These are phyloP conservation scores for Antheraea yamamai DNA, from an alignment of 2,888 invertebrate species.

Conservation along the genomic window DNA sequence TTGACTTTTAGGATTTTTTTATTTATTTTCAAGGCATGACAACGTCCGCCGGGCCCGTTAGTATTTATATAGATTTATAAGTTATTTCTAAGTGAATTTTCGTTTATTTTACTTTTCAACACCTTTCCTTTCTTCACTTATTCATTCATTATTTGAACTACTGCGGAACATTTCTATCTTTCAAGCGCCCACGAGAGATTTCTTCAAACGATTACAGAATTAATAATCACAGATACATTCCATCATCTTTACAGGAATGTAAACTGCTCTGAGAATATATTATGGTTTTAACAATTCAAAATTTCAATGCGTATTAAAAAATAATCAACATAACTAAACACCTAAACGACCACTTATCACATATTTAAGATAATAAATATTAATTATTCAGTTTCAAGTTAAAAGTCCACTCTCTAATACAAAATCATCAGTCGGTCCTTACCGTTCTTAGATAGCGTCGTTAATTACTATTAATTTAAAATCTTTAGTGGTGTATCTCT, in stretches of 20 bases:
- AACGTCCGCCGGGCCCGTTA: too few relatives aligned
- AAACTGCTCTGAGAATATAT: background rate
- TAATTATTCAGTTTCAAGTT: background rate
- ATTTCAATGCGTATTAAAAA: background rate
- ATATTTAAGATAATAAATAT: background rate
- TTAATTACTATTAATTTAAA: conserved; percentile 13
- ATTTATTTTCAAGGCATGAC: too few relatives aligned
- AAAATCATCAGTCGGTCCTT: background rate
- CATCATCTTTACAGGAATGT: background rate
- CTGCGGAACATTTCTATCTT: background rate
- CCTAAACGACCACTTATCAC: background rate
- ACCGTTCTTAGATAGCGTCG: background rate
- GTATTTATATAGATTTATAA: background rate
- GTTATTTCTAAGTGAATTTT: too few relatives aligned
- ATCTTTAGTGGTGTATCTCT: conserved; percentile 10
- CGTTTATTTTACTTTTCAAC: too few relatives aligned
- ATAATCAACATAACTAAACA: background rate
- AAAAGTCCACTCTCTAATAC: background rate
- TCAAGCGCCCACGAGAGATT: background rate
- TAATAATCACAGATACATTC: background rate
- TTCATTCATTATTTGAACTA: too few relatives aligned
- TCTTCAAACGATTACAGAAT: background rate
- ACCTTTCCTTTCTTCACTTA: too few relatives aligned
- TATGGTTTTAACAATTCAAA: background rate
- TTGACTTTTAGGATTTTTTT: too few relatives aligned